Evolutionary conservation across 2,113 vertebrate genomes (phyloP), one percentile per base, ranked within the genome.

Genomic region (western clawed frog (Xenopus tropicalis)): DNA sequence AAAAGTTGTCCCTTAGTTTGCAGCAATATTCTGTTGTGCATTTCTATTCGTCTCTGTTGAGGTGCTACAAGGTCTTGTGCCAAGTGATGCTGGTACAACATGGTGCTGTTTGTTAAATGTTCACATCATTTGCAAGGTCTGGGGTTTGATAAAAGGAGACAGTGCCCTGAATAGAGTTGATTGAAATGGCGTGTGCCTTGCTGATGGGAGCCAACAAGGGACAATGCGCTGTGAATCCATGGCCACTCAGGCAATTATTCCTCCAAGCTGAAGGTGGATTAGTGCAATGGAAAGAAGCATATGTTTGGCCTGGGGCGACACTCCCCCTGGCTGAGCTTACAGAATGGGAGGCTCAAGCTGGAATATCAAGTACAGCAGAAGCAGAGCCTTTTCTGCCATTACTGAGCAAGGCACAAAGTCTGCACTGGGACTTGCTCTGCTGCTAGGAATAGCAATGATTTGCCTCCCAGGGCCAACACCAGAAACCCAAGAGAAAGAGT

Each of bases 231-330:
- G 91, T 90, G 92, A 93, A 97, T 93, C 93, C 94, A 91, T 93
- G 97, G 95, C 94, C 97, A 97, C 96, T 97, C 93, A 91, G 96
- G 96, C 96, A 98, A 98, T 99, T 98, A 98, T 94, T 96, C 93
- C 94, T 97, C 94, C 93, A 94, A 93, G 94, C 94, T 96, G 95
- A 97, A 98, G 97, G 97, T 97, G 97, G 96, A 98, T 99, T 99
- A 98, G 96, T 91, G 94, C 95, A 88, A 95, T 98, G 95, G 95
- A 98, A 97, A 96, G 95, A 95, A 99, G 96, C 97, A 99, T 99
- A 97, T 99, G 96, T 99, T 99, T 96, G 91, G 94, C 97, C 96
- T 86, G 93, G 88, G 97, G 97, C 96, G 91, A 96, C 94, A 93
- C 93, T 93, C 95, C 94, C 95, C 94, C 95, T 90, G 96, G 95